phyloP scores from a whole-genome alignment of 2,797 vertebrate species.

The Siniperca scherzeri region DNA sequence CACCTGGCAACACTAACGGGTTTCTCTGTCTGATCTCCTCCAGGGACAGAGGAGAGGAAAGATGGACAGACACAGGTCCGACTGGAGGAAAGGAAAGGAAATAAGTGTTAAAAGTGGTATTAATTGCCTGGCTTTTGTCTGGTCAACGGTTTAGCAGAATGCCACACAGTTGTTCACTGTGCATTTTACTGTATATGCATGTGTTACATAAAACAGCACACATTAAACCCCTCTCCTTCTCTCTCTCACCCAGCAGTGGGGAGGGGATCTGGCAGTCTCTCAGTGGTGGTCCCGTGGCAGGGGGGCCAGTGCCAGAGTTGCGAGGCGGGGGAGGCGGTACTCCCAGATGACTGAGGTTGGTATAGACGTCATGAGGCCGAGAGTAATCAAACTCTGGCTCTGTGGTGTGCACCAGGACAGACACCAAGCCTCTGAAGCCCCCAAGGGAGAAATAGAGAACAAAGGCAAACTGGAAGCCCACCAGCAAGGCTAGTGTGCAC shows the following conservation, averaged over 20 bases:
- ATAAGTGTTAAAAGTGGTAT: background rate
- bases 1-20: conserved; percentile 88
- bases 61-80: conserved; percentile 92
- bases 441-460: conserved; percentile 97
- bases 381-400: conserved; percentile 93
- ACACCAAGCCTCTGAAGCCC: conserved; percentile 93
- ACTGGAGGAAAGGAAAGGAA: conserved; percentile 80
- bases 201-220: conserved; percentile 1
- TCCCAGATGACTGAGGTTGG: conserved; percentile 92
- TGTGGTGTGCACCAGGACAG: conserved; percentile 89
- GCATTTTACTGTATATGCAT: background rate
- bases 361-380: conserved; percentile 94
- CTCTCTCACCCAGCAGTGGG: conserved; percentile 90
- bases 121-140: background rate
- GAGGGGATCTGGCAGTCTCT: conserved; percentile 92
- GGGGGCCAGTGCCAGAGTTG: conserved; percentile 70
- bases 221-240: background rate
- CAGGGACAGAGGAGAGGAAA: conserved; percentile 88
- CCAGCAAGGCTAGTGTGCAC: conserved; percentile 92
- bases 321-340: conserved; percentile 81
- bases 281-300: conserved; percentile 71
- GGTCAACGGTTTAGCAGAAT: background rate
- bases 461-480: conserved; percentile 97
- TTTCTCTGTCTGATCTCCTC: conserved; percentile 92
- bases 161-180: background rate